Evolutionary conservation across 2,797 vertebrate genomes (phyloP).

Genomic region (Leptatherina wallacei): DNA sequence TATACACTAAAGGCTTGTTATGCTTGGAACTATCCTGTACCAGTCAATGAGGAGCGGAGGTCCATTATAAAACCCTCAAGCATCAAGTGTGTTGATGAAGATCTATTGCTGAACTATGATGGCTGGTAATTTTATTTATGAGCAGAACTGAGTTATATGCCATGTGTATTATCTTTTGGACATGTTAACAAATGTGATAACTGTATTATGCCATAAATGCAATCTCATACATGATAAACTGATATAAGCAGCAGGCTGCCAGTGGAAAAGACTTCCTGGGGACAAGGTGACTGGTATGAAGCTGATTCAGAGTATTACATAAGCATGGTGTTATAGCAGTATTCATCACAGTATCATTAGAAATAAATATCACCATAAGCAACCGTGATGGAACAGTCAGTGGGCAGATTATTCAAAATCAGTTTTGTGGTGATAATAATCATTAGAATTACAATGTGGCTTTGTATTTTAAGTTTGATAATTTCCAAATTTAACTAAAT

Average conservation of each 20-base stretch:
- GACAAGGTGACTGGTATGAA: conserved; percentile 9
- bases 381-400: conserved; percentile 4
- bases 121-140: background rate
- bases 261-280: background rate
- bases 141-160: background rate
- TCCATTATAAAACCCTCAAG: no score
- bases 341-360: background rate
- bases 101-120: background rate
- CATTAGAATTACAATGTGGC: background rate
- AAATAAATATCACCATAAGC: conserved; percentile 10
- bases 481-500: background rate
- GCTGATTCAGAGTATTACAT: background rate
- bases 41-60: no score
- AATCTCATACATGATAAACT: no score
- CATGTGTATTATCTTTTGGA: no score
- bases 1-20: no score
- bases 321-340: conserved; percentile 2
- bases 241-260: background rate
- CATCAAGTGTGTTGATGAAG: no score
- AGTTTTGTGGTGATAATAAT: background rate
- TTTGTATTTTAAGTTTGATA: background rate
- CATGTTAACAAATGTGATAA: no score
- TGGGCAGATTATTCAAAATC: background rate
- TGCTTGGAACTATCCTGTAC: no score
- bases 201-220: no score